phyloP scores from a whole-genome alignment of 37 sponge, comb jelly and placozoan species.

The Ianthella basta region DNA sequence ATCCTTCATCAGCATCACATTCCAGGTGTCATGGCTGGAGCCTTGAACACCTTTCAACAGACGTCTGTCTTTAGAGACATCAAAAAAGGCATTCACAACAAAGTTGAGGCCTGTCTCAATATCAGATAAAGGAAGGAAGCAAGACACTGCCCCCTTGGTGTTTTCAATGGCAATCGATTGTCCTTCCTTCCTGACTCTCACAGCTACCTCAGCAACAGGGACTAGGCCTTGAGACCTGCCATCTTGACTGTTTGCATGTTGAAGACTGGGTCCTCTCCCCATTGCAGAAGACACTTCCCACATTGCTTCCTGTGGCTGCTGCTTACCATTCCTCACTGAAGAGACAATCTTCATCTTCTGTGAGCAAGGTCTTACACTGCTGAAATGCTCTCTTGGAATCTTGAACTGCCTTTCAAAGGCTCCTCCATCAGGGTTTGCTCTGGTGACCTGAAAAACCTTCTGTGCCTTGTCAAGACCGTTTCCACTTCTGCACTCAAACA shows the following conservation, averaged over 20 bases:
- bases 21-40: slow-evolving; percentile 47
- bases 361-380: background rate
- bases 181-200: slow-evolving; percentile 6
- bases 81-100: slow-evolving; percentile 65
- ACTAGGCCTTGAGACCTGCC: slow-evolving; percentile 33
- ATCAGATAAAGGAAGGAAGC: slow-evolving; percentile 70
- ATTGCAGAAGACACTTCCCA: slow-evolving; percentile 21
- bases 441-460: background rate
- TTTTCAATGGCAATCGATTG: slow-evolving; percentile 18
- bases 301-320: background rate
- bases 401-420: background rate
- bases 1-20: slow-evolving; percentile 35
- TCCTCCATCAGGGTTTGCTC: background rate
- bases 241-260: background rate
- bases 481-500: slow-evolving; percentile 40
- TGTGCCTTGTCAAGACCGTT: background rate
- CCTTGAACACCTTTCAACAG: slow-evolving; percentile 15
- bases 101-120: slow-evolving; percentile 34
- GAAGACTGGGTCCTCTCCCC: background rate
- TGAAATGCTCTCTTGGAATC: background rate
- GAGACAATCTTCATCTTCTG: background rate
- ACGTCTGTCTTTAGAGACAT: slow-evolving; percentile 56
- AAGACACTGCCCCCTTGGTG: slow-evolving; percentile 43
- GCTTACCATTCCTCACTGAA: background rate
- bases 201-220: slow-evolving; percentile 53